Evolutionary conservation across 2,888 invertebrate genomes (phyloP).

Genomic region (Eledona agricola): DNA sequence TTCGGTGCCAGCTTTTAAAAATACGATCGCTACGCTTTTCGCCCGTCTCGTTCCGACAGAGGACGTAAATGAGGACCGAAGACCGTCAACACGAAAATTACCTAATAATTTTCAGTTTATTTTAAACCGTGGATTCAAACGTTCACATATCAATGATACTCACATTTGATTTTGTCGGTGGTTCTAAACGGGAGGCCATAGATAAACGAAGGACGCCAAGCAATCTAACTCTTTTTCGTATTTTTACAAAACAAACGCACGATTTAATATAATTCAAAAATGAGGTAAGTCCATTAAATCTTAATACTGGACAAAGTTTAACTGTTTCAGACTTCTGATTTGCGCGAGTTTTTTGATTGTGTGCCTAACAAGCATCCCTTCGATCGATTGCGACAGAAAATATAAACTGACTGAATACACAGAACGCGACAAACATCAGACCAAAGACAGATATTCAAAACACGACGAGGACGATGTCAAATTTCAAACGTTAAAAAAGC

Average conservation of each 20-base stretch:
- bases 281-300: slow-evolving; percentile 22
- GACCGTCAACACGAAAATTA: slow-evolving; percentile 37
- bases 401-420: slow-evolving; percentile 26
- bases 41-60: slow-evolving; percentile 40
- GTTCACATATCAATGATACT: slow-evolving; percentile 18
- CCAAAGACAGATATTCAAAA: slow-evolving; percentile 24
- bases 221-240: no score
- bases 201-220: slow-evolving; percentile 1
- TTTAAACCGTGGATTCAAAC: slow-evolving; percentile 35
- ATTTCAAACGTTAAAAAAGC: background rate
- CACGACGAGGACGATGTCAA: slow-evolving; percentile 4
- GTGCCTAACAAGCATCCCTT: slow-evolving; percentile 25
- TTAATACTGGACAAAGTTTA: slow-evolving; percentile 3
- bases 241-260: no score
- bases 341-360: slow-evolving; percentile 18
- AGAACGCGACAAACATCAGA: slow-evolving; percentile 26
- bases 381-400: slow-evolving; percentile 16
- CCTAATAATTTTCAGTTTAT: slow-evolving; percentile 42
- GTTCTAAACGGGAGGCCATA: slow-evolving; percentile 7
- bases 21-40: slow-evolving; percentile 28
- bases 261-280: no score
- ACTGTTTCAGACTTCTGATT: slow-evolving; percentile 22
- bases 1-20: slow-evolving; percentile 38
- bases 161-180: slow-evolving; percentile 15
- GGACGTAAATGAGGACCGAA: slow-evolving; percentile 41